Conservation (phyloP, 2,113 vertebrate species). For the Taurulus bubalis region DNA sequence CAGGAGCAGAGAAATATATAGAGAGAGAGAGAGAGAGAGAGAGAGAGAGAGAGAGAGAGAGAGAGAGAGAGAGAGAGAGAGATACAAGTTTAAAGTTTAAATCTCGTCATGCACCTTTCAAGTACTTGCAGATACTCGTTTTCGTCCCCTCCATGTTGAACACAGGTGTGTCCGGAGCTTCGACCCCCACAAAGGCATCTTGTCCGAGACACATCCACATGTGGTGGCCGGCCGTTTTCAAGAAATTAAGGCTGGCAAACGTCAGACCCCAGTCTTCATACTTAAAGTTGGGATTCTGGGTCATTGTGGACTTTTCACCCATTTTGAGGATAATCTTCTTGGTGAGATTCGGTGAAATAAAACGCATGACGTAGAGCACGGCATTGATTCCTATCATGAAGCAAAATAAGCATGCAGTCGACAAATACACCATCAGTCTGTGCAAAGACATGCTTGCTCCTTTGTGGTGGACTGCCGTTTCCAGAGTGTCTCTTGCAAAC, state of each 20-base stretch:
- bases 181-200: constrained; percentile 78
- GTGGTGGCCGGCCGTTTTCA: constrained; percentile 80
- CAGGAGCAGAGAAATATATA: too few species aligned
- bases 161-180: constrained; percentile 87
- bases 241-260: constrained; percentile 73
- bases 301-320: constrained; percentile 81
- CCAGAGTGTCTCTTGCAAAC: neutral
- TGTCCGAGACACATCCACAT: constrained; percentile 87
- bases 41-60: too few species aligned
- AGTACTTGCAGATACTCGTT: constrained; percentile 80
- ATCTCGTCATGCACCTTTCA: constrained; percentile 81
- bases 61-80: too few species aligned
- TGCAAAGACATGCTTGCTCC: constrained; percentile 50
- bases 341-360: constrained; percentile 80
- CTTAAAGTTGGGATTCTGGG: constrained; percentile 84
- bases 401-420: constrained; percentile 10
- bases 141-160: constrained; percentile 74
- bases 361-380: constrained; percentile 72
- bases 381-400: neutral
- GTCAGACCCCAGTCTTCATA: constrained; percentile 92
- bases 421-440: constrained; percentile 48
- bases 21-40: too few species aligned
- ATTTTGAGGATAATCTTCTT: constrained; percentile 83
- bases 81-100: too few species aligned
- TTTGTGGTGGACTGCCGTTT: neutral